These are phyloP conservation scores for Rhinatrema bivittatum DNA, from an alignment of 2,797 vertebrate species.

Conservation along the genomic window DNA sequence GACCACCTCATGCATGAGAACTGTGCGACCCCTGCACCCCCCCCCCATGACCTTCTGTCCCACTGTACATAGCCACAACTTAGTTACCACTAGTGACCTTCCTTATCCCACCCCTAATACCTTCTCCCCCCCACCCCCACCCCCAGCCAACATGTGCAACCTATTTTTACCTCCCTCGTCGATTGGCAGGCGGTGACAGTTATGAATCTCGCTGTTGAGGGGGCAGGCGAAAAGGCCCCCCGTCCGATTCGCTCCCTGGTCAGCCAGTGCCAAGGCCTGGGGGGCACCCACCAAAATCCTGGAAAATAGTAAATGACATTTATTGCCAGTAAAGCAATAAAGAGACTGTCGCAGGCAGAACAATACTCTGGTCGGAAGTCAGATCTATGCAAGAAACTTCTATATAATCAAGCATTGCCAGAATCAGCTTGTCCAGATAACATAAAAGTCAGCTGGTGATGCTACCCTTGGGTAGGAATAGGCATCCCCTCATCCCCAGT, in stretches of 20 bases:
- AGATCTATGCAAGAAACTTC: no score
- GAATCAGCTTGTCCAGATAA: no score
- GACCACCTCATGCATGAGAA: no score
- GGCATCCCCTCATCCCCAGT: no score
- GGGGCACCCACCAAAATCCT: conserved; percentile 90
- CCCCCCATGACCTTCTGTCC: background rate
- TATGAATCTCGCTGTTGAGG: conserved; percentile 68
- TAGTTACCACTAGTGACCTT: background rate
- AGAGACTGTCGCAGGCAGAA: no score
- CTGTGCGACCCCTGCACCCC: background rate
- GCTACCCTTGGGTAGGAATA: no score
- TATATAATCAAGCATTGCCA: no score
- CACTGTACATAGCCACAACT: background rate
- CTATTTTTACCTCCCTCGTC: conserved; percentile 66
- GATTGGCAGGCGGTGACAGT: conserved; percentile 82
- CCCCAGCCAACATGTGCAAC: fast-evolving
- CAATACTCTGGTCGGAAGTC: no score
- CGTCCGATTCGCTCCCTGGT: conserved; percentile 62
- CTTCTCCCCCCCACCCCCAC: no score
- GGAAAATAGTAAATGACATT: background rate
- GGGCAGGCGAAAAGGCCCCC: conserved; percentile 87
- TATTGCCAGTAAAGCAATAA: no score
- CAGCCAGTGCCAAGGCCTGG: conserved; percentile 65
- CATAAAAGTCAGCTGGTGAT: no score
- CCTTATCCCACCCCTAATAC: background rate